These are phyloP conservation scores for Oriolus oriolus DNA, from an alignment of 2,113 vertebrate genomes.

Conservation along the genomic window DNA sequence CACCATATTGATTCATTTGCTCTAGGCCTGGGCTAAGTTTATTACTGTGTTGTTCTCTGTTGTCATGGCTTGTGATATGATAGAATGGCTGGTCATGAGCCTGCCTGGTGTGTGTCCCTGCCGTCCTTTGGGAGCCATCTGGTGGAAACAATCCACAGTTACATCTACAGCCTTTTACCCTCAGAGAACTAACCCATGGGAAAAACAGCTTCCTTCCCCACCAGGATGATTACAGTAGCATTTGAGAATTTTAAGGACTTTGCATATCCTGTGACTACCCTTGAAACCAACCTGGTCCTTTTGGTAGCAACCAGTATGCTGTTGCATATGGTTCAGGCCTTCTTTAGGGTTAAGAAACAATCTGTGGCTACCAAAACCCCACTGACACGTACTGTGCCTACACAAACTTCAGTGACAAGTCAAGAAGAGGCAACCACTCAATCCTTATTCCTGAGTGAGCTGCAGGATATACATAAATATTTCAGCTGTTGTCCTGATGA, in stretches of 20 bases:
- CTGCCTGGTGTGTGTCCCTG: not conserved
- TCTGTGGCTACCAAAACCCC: not conserved
- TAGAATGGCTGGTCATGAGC: not conserved
- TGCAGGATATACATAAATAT: not conserved
- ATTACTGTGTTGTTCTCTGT: not conserved
- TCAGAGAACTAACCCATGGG: not conserved
- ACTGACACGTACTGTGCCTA: fast-evolving
- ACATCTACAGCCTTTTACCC: not conserved
- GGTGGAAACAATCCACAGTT: not conserved
- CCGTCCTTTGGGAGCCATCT: not conserved
- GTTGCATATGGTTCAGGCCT: not conserved
- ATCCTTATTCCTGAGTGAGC: not conserved
- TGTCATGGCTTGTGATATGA: not conserved
- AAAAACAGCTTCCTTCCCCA: not conserved
- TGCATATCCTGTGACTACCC: not conserved
- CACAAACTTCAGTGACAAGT: not conserved
- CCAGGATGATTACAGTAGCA: not conserved
- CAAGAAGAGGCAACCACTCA: not conserved
- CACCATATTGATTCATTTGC: not conserved
- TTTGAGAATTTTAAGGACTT: not conserved
- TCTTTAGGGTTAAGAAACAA: not conserved
- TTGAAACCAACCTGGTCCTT: not conserved
- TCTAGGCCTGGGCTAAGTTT: not conserved
- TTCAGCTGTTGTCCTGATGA: not conserved
- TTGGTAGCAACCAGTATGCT: not conserved